A percentile compares a stretch with the other conserved stretches of the same genome.
These are phyloP conservation scores for Catamblyrhynchus diadema DNA, from an alignment of 2,797 vertebrate genomes.

Conservation along the genomic window DNA sequence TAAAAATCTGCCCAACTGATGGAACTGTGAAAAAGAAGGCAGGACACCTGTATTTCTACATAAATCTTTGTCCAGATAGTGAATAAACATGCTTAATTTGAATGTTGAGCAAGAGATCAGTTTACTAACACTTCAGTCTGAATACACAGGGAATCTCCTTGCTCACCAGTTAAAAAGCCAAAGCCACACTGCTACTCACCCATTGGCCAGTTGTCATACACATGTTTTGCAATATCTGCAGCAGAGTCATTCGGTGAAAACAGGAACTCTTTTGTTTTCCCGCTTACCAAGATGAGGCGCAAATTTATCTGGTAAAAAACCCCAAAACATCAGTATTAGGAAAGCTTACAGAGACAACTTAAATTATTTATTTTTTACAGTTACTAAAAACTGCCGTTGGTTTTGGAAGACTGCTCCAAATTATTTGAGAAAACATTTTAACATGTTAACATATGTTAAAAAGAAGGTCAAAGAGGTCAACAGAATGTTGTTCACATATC, in stretches of 20 bases:
- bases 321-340: not conserved
- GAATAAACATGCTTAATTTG: not conserved
- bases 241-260: slow-evolving; percentile 96
- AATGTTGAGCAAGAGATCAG: not conserved
- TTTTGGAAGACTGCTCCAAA: not conserved
- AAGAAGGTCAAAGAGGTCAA: not conserved
- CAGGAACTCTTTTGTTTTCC: slow-evolving; percentile 97
- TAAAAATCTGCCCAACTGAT: not conserved
- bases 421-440: not conserved
- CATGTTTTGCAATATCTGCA: slow-evolving; percentile 95
- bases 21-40: not conserved
- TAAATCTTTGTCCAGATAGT: not conserved
- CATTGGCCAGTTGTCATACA: slow-evolving; percentile 99
- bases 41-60: not conserved
- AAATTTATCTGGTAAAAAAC: slow-evolving; percentile 88
- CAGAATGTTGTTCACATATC: not conserved
- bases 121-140: not conserved
- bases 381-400: not conserved
- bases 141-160: not conserved
- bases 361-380: not conserved
- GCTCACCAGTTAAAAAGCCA: not conserved
- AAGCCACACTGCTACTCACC: slow-evolving; percentile 79
- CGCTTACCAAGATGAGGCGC: slow-evolving; percentile 95
- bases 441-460: not conserved
- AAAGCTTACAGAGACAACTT: not conserved